A percentile compares a stretch with the other conserved stretches of the same genome.
Evolutionary conservation across 2,113 vertebrate species (phyloP).

Genomic region (Python bivittatus): DNA sequence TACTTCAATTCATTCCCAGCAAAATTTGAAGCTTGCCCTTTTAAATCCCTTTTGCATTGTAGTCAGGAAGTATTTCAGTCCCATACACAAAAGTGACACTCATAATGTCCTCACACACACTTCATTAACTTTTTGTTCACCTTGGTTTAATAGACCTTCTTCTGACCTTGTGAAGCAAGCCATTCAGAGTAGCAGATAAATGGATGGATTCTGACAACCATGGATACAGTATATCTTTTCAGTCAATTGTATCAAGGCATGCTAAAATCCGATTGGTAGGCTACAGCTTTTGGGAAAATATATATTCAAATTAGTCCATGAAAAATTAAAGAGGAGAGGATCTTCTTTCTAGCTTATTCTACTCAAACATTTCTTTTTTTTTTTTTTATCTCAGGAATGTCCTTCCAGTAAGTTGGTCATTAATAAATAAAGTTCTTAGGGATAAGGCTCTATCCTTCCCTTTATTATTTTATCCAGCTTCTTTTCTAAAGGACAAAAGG

Average conservation of each 20-base stretch:
- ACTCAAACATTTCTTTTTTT: constrained; percentile 30
- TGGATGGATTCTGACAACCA: not conserved
- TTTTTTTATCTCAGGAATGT: not conserved
- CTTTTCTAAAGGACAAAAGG: constrained; percentile 62
- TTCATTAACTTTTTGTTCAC: not conserved
- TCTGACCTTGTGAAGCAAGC: not conserved
- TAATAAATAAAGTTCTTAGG: constrained; percentile 38
- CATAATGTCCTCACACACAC: not conserved
- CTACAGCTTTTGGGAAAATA: not conserved
- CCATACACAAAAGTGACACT: not conserved
- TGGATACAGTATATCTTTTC: not conserved
- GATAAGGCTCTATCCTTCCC: not conserved
- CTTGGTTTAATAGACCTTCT: not conserved
- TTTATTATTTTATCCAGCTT: constrained; percentile 21
- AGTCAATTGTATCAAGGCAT: not conserved
- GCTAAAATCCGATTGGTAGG: not conserved
- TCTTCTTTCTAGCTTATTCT: constrained; percentile 18
- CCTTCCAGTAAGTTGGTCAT: constrained; percentile 29
- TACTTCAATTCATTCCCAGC: not conserved
- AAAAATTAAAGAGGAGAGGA: not conserved
- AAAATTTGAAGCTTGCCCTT: not conserved
- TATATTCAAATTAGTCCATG: not conserved
- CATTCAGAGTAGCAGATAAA: not conserved
- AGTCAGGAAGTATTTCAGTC: not conserved
- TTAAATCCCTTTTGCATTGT: not conserved